Base-by-base conservation (phyloP, 2,888 invertebrate genomes). In the Luperina nickerlii region DNA sequence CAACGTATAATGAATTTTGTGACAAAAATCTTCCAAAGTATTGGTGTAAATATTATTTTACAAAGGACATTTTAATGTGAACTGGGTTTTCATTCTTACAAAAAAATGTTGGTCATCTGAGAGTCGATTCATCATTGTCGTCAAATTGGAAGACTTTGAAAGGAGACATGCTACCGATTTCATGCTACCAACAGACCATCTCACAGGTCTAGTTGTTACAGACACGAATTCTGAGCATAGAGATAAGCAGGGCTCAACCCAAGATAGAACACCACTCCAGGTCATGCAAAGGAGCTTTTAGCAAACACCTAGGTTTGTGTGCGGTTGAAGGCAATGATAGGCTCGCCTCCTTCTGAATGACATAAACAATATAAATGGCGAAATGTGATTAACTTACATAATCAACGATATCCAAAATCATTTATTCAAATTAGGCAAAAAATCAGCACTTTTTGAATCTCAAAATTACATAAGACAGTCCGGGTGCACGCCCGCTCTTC, bases 1-100 rank as follows among this genome's bases (percentile, higher is more conserved):
- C 65, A 2, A 32, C 57, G 8, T 62, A 57, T 60, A 51, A 84
- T 81, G 72, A 80, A 63, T 76, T 73, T 73, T 73, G 24, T 51
- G 51, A 51, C 66, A 57, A 48, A 78, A 74, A 78, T 32, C 0
- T 42, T 15, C 5, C 18, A 27, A 60, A 9, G 32, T 60, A 69
- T 70, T 38, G n/a, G 27, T 8, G 68, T n/a, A 42, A 24, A 45
- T 20, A 54, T 78, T 18, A 32, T 38, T 51, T 77, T 20, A 60
- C 63, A 82, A 82, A 78, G 60, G 38, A 70, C 66, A 71, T 57
- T 20, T 74, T 2, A 54, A 32, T 5, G 20, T 72, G 48, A 60
- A 9, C 1, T n/a, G 78, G 27, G 38, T 38, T 79, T 79, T 72
- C 57, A 8, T 79, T 79, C 5, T 32, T 32, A 63, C 15, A 45